Percentiles rank a stretch among this genome's conserved stretches.
These are phyloP conservation scores for Suricata suricatta DNA, from an alignment of 2,113 vertebrate genomes.

Conservation along the genomic window DNA sequence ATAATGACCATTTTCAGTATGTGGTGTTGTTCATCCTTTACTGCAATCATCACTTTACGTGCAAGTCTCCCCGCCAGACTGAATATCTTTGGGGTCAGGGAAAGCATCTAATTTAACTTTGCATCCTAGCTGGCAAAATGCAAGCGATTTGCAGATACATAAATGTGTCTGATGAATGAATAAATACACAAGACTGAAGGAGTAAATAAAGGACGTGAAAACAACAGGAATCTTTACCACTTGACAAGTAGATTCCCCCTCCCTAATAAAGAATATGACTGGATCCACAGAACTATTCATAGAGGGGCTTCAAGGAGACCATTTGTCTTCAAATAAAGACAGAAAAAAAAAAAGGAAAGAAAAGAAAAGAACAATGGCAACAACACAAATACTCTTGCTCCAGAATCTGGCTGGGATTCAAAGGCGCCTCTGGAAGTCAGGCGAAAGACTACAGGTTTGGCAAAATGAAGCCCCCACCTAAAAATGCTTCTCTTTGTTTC, in stretches of 20 bases:
- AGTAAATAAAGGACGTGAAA: conserved; percentile 18
- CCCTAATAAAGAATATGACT: not conserved
- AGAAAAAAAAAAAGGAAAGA: not conserved
- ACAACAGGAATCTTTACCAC: not conserved
- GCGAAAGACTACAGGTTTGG: conserved; percentile 65
- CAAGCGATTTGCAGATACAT: not conserved
- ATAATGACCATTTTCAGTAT: not conserved
- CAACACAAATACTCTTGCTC: conserved; percentile 14
- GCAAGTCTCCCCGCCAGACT: not conserved
- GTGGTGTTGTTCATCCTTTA: not conserved
- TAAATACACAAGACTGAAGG: not conserved
- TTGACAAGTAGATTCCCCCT: not conserved
- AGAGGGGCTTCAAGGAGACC: not conserved
- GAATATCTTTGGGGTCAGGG: not conserved
- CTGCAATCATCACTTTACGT: not conserved
- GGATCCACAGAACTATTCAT: not conserved
- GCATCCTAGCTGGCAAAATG: not conserved
- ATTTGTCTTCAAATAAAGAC: conserved; percentile 17
- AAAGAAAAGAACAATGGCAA: not conserved
- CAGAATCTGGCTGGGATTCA: not conserved
- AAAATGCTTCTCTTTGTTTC: conserved; percentile 58
- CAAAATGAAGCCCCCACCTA: conserved; percentile 48
- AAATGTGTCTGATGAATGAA: not conserved
- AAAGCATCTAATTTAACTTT: not conserved
- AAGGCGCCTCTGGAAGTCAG: not conserved